Percentiles rank a stretch among this genome's conserved stretches.
Evolutionary conservation across 2,797 vertebrate species (phyloP).

Genomic region (Sorex maritimensis): DNA sequence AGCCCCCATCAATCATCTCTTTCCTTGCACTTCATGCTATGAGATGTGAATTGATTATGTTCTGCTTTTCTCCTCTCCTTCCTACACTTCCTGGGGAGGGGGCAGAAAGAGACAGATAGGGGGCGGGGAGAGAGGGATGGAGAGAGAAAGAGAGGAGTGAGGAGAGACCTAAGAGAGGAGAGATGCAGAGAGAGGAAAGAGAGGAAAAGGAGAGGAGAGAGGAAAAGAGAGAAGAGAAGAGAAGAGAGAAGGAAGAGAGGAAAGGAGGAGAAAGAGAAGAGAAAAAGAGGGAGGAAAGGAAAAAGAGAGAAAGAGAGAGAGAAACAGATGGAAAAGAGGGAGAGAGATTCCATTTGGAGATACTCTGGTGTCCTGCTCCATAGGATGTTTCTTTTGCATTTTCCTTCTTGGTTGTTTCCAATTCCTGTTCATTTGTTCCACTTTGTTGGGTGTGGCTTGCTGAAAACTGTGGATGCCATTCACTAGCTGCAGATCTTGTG

Average conservation of each 20-base stretch:
- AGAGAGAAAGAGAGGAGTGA: not conserved
- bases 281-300: too few relatives aligned
- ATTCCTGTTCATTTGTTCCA: too few relatives aligned
- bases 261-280: not conserved
- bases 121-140: not conserved
- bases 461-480: too few relatives aligned
- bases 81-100: not conserved
- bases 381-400: too few relatives aligned
- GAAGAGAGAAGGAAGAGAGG: not conserved
- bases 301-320: too few relatives aligned
- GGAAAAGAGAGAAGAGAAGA: not conserved
- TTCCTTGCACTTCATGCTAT: not conserved
- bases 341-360: too few relatives aligned
- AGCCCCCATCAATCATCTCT: constrained; percentile 73
- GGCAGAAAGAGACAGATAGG: constrained; percentile 43
- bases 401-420: too few relatives aligned
- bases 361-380: too few relatives aligned
- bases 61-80: constrained; percentile 47
- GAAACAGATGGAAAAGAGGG: too few relatives aligned
- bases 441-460: too few relatives aligned
- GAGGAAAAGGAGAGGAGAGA: not conserved
- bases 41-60: not conserved
- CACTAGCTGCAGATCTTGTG: too few relatives aligned
- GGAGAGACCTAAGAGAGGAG: not conserved
- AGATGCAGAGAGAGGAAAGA: not conserved